phyloP scores from a whole-genome alignment of 2,888 invertebrate genomes.

The Andrena camellia region DNA sequence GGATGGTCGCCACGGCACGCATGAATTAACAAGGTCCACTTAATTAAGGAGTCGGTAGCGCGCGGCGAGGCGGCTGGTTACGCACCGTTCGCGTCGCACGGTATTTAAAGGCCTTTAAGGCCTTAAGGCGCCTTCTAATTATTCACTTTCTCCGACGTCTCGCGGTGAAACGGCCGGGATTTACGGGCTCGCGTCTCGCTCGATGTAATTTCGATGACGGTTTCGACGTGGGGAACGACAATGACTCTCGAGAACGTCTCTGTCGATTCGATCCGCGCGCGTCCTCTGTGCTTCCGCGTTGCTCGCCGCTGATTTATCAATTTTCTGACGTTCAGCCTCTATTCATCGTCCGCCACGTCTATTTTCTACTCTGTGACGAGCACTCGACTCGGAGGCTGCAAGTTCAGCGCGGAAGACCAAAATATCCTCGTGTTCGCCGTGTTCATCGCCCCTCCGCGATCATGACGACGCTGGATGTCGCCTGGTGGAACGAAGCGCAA shows the following conservation, averaged over 20 bases:
- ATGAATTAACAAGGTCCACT: conserved; percentile 65
- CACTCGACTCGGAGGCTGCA: background rate
- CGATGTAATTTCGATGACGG: conserved; percentile 58
- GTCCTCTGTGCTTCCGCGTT: conserved; percentile 15
- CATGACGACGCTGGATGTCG: background rate
- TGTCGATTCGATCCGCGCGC: conserved; percentile 16
- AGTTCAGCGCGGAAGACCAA: too few species aligned
- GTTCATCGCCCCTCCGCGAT: background rate
- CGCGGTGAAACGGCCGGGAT: conserved; percentile 61
- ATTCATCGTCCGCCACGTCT: background rate
- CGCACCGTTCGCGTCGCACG: conserved; percentile 56
- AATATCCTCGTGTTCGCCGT: too few species aligned
- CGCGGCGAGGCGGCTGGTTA: conserved; percentile 57
- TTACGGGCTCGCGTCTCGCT: conserved; percentile 63
- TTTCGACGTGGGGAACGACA: conserved; percentile 43
- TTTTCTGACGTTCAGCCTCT: conserved; percentile 1
- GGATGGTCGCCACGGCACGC: conserved; percentile 31
- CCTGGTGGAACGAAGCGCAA: background rate
- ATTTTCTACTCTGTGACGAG: background rate
- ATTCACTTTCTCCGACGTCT: conserved; percentile 76
- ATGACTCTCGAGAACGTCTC: conserved; percentile 14
- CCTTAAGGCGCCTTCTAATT: conserved; percentile 74
- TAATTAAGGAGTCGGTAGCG: conserved; percentile 65
- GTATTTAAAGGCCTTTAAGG: conserved; percentile 61
- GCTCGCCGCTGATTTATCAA: conserved; percentile 17